These are phyloP conservation scores for Philopedon plagiatum DNA, from an alignment of 2,888 invertebrate genomes.

Conservation along the genomic window DNA sequence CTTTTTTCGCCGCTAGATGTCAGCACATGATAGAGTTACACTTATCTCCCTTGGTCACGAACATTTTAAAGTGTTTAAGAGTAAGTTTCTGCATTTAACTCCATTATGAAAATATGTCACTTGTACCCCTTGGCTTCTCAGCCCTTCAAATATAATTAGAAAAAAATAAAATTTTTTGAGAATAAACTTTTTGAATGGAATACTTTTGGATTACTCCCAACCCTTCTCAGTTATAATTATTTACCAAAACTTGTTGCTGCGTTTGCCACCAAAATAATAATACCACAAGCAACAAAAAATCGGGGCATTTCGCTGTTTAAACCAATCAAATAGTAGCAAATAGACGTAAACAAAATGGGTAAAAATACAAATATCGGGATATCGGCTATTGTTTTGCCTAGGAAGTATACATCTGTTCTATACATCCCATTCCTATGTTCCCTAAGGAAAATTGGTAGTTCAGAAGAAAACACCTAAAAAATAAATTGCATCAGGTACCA, in stretches of 20 bases:
- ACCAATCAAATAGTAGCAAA: slow-evolving; percentile 93
- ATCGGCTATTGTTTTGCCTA: slow-evolving; percentile 92
- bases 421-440: slow-evolving; percentile 94
- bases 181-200: too few relatives aligned
- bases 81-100: too few relatives aligned
- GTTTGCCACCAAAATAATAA: slow-evolving; percentile 88
- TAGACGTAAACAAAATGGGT: slow-evolving; percentile 85
- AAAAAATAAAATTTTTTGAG: too few relatives aligned
- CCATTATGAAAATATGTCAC: too few relatives aligned
- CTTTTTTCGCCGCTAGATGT: too few relatives aligned
- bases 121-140: too few relatives aligned
- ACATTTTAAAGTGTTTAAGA: too few relatives aligned
- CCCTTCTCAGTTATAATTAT: neutral
- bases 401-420: slow-evolving; percentile 90
- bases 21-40: too few relatives aligned
- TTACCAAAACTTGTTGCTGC: slow-evolving; percentile 90
- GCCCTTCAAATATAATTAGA: too few relatives aligned
- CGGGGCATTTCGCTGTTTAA: slow-evolving; percentile 77
- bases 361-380: slow-evolving; percentile 88
- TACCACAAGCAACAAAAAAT: slow-evolving; percentile 82
- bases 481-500: neutral
- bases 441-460: slow-evolving; percentile 89
- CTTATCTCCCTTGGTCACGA: too few relatives aligned
- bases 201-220: too few relatives aligned
- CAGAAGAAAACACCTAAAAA: slow-evolving; percentile 87